Evolutionary conservation across 2,888 invertebrate genomes (phyloP).

Genomic region (Patella caerulea): DNA sequence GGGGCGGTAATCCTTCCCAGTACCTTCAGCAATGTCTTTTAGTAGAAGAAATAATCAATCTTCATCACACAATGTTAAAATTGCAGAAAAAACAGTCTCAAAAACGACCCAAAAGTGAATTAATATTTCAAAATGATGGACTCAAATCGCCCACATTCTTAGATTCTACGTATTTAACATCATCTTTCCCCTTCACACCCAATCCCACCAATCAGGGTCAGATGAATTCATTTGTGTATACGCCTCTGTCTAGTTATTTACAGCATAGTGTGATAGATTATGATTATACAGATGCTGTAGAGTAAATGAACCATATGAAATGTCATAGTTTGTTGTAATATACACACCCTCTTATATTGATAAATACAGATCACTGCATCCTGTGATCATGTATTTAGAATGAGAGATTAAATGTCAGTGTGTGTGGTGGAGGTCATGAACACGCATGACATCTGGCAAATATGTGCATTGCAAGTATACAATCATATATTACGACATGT

Average conservation of each 20-base stretch:
- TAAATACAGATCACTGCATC: too few relatives aligned
- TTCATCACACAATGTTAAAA: constrained; percentile 58
- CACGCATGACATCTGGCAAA: too few relatives aligned
- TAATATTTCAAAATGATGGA: constrained; percentile 54
- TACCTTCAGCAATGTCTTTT: constrained; percentile 71
- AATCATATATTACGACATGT: too few relatives aligned
- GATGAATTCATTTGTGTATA: constrained; percentile 42
- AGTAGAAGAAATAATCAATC: constrained; percentile 69
- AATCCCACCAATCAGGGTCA: constrained; percentile 47
- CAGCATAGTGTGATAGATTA: constrained; percentile 55
- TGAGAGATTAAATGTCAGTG: too few relatives aligned
- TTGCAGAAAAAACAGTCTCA: constrained; percentile 35
- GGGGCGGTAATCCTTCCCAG: constrained; percentile 76
- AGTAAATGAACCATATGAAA: constrained; percentile 26
- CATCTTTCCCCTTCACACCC: constrained; percentile 62
- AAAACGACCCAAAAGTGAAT: constrained; percentile 52
- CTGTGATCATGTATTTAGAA: too few relatives aligned
- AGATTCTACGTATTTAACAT: constrained; percentile 52
- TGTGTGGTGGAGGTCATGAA: too few relatives aligned
- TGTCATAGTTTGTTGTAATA: too few relatives aligned
- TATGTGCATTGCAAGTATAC: too few relatives aligned
- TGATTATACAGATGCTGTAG: constrained; percentile 47
- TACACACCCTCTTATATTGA: too few relatives aligned
- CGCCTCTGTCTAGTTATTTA: constrained; percentile 53
- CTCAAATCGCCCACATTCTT: constrained; percentile 44